Percentiles rank a stretch among this genome's conserved stretches.
phyloP scores from a whole-genome alignment of 2,888 invertebrate genomes.

The Epicampocera succincta region DNA sequence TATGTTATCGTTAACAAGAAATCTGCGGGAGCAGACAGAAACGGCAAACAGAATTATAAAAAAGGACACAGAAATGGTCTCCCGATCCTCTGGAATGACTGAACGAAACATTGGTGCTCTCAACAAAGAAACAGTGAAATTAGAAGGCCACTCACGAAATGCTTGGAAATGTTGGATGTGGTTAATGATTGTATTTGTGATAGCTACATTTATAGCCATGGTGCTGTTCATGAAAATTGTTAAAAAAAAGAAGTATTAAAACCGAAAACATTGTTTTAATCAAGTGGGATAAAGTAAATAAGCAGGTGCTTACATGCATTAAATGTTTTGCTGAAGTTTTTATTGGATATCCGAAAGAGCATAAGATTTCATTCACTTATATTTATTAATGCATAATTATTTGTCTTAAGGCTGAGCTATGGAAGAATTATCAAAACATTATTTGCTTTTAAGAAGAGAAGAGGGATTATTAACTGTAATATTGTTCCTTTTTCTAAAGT shows the following conservation, averaged over 20 bases:
- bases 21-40: constrained; percentile 94
- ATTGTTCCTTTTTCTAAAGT: neutral
- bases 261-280: constrained; percentile 3
- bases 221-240: constrained; percentile 95
- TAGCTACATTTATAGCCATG: constrained; percentile 95
- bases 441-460: no score
- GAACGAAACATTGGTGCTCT: constrained; percentile 90
- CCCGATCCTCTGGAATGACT: constrained; percentile 89
- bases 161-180: constrained; percentile 98
- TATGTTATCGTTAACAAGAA: constrained; percentile 93
- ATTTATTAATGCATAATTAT: no score
- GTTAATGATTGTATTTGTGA: constrained; percentile 93
- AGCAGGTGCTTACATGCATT: no score
- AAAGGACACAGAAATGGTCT: constrained; percentile 92
- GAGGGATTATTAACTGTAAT: no score
- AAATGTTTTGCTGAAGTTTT: no score
- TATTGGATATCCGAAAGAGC: no score
- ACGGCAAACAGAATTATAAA: constrained; percentile 94
- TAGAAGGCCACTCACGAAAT: constrained; percentile 92
- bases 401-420: no score
- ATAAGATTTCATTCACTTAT: no score
- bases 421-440: no score
- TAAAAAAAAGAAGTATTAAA: constrained; percentile 85
- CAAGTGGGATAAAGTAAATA: no score
- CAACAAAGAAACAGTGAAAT: constrained; percentile 89